These are phyloP conservation scores for Lasioglossum malachurum DNA, from an alignment of 2,888 invertebrate species.

Conservation along the genomic window DNA sequence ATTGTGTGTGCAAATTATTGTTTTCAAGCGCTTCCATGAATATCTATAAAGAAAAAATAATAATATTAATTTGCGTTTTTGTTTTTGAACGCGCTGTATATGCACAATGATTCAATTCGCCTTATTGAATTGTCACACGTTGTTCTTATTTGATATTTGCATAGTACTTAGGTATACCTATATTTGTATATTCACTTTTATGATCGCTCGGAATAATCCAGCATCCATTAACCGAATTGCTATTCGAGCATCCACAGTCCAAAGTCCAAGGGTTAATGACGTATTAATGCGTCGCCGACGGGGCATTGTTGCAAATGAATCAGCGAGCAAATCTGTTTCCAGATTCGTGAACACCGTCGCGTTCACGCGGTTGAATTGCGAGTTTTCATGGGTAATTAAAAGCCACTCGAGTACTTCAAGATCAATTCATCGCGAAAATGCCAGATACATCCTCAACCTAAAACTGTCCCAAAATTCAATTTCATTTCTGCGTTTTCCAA, in stretches of 20 bases:
- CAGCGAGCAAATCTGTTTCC: slow-evolving; percentile 13
- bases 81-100: background rate
- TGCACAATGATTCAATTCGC: background rate
- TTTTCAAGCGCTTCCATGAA: background rate
- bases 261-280: slow-evolving; percentile 1
- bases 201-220: background rate
- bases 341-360: slow-evolving; percentile 1
- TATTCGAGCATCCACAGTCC: background rate
- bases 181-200: background rate
- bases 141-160: background rate
- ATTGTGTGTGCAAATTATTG: no score
- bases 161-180: background rate
- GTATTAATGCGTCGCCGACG: slow-evolving; percentile 25
- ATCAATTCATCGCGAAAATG: slow-evolving; percentile 29
- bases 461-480: background rate
- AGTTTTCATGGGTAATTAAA: slow-evolving; percentile 9
- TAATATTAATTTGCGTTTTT: no score
- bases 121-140: background rate
- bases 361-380: slow-evolving; percentile 5
- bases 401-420: background rate
- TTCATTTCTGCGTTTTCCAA: background rate
- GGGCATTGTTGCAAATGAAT: slow-evolving; percentile 25
- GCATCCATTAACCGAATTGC: background rate
- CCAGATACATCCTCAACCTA: background rate
- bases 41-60: background rate